phyloP scores from a whole-genome alignment of 2,888 invertebrate species.

The Eupithecia exiguata region DNA sequence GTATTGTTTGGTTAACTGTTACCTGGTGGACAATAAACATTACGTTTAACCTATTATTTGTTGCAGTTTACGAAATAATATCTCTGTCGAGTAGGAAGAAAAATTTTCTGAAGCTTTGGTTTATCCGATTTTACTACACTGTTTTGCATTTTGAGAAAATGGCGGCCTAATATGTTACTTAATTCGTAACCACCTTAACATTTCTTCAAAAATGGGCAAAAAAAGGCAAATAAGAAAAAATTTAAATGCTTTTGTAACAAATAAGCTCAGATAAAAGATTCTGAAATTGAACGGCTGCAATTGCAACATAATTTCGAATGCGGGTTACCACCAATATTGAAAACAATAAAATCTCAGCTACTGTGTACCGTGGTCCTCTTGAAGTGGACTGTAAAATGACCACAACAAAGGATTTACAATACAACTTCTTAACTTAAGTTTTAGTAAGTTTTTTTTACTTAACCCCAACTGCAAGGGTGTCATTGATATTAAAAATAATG shows the following conservation, averaged over 20 bases:
- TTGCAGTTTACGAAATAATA: constrained; percentile 5
- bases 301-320: not conserved
- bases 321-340: constrained; percentile 4
- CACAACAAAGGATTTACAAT: constrained; percentile 11
- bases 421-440: not conserved
- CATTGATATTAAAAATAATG: not conserved
- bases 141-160: not conserved
- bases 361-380: constrained; percentile 5
- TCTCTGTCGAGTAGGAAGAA: constrained; percentile 4
- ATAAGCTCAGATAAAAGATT: not conserved
- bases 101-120: not conserved
- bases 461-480: not conserved
- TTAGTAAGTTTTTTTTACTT: not conserved
- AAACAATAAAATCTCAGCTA: constrained; percentile 23
- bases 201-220: not conserved
- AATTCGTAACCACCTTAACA: not conserved
- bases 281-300: not conserved
- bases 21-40: constrained; percentile 20
- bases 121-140: not conserved
- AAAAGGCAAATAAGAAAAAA: too few relatives aligned
- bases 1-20: constrained; percentile 29
- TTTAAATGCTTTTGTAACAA: not conserved
- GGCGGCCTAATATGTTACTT: not conserved
- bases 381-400: constrained; percentile 2
- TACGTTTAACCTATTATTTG: constrained; percentile 4